phyloP scores from a whole-genome alignment of 2,888 invertebrate genomes.

The Protophormia terraenovae region DNA sequence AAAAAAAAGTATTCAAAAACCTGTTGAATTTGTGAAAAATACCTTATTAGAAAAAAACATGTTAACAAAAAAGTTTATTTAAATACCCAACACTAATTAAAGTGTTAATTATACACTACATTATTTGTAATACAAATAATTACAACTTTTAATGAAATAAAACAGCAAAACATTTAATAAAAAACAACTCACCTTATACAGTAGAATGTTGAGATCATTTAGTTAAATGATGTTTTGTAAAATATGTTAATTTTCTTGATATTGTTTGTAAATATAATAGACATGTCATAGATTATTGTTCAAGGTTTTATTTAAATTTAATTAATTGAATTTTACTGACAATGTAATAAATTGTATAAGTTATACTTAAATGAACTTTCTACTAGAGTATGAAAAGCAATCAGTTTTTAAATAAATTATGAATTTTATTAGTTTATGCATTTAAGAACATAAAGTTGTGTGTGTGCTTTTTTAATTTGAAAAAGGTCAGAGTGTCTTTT shows the following conservation, averaged over 20 bases:
- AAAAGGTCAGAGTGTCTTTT: too few species aligned
- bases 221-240: not conserved
- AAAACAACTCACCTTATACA: not conserved
- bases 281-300: not conserved
- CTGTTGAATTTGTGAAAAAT: conserved; percentile 6
- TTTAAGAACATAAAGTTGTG: too few species aligned
- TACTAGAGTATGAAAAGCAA: not conserved
- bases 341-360: not conserved
- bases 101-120: conserved; percentile 25
- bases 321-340: not conserved
- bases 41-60: not conserved
- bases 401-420: not conserved
- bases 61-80: not conserved
- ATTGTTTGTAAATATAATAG: not conserved
- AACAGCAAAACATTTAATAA: too few species aligned
- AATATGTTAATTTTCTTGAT: conserved; percentile 26
- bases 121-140: not conserved
- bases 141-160: not conserved
- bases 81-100: not conserved
- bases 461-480: too few species aligned
- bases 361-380: too few species aligned
- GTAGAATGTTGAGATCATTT: conserved; percentile 28
- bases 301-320: conserved; percentile 29
- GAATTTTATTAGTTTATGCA: too few species aligned
- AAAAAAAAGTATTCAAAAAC: not conserved